phyloP scores from a whole-genome alignment of 2,888 invertebrate species.

The Oxystoma pomonae region DNA sequence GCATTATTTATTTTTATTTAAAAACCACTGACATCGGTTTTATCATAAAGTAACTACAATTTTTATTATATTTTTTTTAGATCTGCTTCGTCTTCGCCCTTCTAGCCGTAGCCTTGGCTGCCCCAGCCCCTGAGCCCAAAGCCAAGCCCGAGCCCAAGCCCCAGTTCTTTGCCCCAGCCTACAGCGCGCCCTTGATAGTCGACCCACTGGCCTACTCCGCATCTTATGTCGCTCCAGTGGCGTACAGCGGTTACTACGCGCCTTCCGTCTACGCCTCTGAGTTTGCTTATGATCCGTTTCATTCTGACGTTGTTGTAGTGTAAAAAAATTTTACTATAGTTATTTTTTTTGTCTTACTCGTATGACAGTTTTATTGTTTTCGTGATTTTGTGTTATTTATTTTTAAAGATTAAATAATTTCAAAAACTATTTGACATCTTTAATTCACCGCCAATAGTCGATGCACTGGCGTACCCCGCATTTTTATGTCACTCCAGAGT shows the following conservation, averaged over 20 bases:
- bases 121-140: slow-evolving; percentile 4
- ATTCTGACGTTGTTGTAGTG: not conserved
- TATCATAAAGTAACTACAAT: no score
- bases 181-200: not conserved
- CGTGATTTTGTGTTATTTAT: not conserved
- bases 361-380: no score
- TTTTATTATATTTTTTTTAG: not conserved
- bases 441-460: no score
- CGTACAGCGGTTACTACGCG: not conserved
- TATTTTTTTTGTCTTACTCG: not conserved
- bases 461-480: no score
- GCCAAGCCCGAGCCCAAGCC: slow-evolving; percentile 2
- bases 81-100: not conserved
- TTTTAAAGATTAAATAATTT: not conserved
- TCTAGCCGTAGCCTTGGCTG: slow-evolving; percentile 2
- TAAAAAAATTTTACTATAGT: not conserved
- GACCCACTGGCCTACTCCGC: not conserved
- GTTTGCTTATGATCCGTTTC: not conserved
- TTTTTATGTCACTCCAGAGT: no score
- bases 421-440: no score
- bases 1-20: no score
- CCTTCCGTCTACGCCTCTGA: not conserved
- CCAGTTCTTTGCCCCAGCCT: not conserved
- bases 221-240: not conserved
- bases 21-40: no score